Conservation (phyloP, 1,140 invertebrate genomes). For the Laupala kohalensis region DNA sequence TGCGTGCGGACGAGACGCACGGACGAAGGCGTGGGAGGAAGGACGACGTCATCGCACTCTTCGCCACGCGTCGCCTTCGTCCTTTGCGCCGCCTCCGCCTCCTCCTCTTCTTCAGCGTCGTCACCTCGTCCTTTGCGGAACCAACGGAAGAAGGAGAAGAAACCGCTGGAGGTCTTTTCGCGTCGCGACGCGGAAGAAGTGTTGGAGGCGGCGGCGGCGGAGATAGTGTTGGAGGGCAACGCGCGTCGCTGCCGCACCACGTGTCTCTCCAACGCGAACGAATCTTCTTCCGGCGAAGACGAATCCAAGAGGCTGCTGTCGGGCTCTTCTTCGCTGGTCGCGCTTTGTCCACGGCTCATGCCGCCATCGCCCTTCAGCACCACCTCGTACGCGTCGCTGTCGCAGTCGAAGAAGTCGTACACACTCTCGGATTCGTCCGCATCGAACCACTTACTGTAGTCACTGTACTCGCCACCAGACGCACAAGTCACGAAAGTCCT, state of each 20-base stretch:
- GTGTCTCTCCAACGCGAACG: too few relatives aligned
- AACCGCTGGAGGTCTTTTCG: constrained; percentile 21
- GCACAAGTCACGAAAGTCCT: constrained; percentile 1
- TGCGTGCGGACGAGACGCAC: constrained; percentile 15
- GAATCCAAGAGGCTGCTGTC: not conserved
- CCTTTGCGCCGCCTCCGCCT: constrained; percentile 9
- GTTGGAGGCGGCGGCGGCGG: not conserved
- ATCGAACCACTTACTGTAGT: constrained; percentile 14
- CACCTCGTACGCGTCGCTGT: not conserved
- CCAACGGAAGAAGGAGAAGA: constrained; percentile 37
- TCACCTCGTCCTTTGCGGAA: constrained; percentile 25
- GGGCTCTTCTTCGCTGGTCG: not conserved
- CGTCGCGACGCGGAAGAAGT: not conserved
- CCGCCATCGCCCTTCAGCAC: constrained; percentile 4
- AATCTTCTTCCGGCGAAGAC: not conserved
- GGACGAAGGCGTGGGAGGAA: constrained; percentile 12
- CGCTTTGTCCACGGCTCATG: not conserved
- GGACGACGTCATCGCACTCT: constrained; percentile 11
- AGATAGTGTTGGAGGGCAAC: not conserved
- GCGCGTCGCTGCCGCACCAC: too few relatives aligned
- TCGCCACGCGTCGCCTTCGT: constrained; percentile 16
- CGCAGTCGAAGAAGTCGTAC: not conserved
- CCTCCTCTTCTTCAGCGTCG: constrained; percentile 13
- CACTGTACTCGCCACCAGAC: constrained; percentile 11
- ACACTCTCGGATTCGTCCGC: constrained; percentile 4